Base-by-base conservation (phyloP, 2,888 invertebrate species). In the Sinotaia quadrata region DNA sequence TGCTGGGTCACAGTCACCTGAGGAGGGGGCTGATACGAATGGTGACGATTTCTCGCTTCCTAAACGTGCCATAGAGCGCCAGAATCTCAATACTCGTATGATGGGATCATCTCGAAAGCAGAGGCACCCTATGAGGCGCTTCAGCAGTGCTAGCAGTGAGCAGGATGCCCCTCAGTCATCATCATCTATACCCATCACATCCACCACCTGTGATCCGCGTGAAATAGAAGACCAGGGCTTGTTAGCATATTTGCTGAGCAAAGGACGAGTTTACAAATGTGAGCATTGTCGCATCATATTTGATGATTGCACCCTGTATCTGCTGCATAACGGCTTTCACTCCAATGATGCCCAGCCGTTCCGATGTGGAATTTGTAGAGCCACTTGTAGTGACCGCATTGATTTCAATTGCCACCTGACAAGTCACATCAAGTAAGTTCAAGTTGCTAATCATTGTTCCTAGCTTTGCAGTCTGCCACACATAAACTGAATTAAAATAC, bases 381-480 rank as follows among this genome's bases (percentile, higher is more conserved):
- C 78, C 41, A 76, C 77, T 1, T 84, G 83, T 71, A 81, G 81
- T 27, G 83, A 84, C 41, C 74, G 83, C 33, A 78, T 84, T 21
- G 84, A 84, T 72, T 84, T 84, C 67, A 84, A 84, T 71, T 83
- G 83, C 51, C 84, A 84, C 68, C 78, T 84, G 24, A 84, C 83
- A 18, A 84, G 83, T 65, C 84, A 84, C 75, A 83, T 84, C 57
- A 84, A 84, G 69, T 84, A 76, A 74, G 66, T 75, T 65, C n/a
- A n/a, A n/a, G n/a, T n/a, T n/a, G n/a, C n/a, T n/a, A n/a, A n/a
- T n/a, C n/a, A n/a, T n/a, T n/a, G n/a, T n/a, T n/a, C n/a, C n/a
- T n/a, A n/a, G n/a, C n/a, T n/a, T n/a, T n/a, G n/a, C n/a, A n/a
- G n/a, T n/a, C n/a, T n/a, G n/a, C n/a, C n/a, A n/a, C n/a, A n/a